Evolutionary conservation across 2,797 vertebrate species (phyloP).

Genomic region (Setipinna tenuifilis): DNA sequence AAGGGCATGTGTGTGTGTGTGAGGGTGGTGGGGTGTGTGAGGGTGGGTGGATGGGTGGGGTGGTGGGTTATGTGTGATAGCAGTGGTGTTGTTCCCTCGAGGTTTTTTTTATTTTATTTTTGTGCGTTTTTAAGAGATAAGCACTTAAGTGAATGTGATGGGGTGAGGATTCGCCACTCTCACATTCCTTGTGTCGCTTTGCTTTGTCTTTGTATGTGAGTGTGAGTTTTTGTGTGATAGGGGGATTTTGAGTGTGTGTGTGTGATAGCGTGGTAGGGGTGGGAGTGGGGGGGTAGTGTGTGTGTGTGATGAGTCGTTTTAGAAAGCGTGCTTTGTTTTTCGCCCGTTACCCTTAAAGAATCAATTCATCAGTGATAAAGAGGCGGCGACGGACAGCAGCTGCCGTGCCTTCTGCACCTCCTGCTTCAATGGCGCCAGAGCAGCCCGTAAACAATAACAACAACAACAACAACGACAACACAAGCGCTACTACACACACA

Average conservation of each 20-base stretch:
- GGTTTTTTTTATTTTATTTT: neutral
- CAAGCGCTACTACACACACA: neutral
- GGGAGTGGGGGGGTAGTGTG: neutral
- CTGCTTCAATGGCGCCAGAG: constrained; percentile 28
- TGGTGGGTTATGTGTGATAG: neutral
- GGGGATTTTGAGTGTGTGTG: neutral
- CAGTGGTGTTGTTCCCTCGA: neutral
- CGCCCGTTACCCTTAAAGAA: constrained; percentile 42
- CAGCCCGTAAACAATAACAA: constrained; percentile 27
- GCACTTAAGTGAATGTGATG: too few relatives aligned
- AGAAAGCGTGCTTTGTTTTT: constrained; percentile 34
- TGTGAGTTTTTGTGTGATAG: neutral
- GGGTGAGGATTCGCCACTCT: neutral
- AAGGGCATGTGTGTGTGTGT: too few relatives aligned
- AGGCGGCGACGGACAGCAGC: constrained; percentile 38
- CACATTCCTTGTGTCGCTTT: neutral
- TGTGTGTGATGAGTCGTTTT: constrained; percentile 27
- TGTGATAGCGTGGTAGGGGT: neutral
- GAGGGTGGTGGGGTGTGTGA: too few relatives aligned
- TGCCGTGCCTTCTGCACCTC: constrained; percentile 20
- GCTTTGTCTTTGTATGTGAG: neutral
- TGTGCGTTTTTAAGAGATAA: too few relatives aligned
- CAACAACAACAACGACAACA: constrained; percentile 1
- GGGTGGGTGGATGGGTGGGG: neutral
- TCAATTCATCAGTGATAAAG: constrained; percentile 39